Percentiles rank a stretch among this genome's conserved stretches.
These are phyloP conservation scores for Pelagia noctiluca DNA, from an alignment of 30 jellyfish, hydroid and myxozoan genomes.

Conservation along the genomic window DNA sequence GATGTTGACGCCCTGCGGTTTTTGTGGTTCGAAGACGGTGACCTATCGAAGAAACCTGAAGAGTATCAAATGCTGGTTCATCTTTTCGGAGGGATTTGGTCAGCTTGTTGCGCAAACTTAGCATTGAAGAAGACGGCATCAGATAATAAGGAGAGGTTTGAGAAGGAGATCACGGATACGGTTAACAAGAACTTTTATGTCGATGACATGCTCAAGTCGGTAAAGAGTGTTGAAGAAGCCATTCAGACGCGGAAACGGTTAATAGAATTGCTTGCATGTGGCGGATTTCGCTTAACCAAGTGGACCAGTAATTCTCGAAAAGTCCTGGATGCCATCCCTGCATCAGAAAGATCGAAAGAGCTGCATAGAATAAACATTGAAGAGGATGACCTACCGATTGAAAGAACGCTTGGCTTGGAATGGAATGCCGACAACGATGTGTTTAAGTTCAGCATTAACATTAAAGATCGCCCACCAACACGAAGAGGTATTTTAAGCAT, in stretches of 20 bases:
- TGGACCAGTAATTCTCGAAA: slow-evolving; percentile 22
- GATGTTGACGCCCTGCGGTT: slow-evolving; percentile 46
- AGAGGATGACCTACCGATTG: slow-evolving; percentile 36
- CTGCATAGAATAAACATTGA: slow-evolving; percentile 13
- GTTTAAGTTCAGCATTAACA: slow-evolving; percentile 33
- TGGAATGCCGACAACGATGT: slow-evolving; percentile 58
- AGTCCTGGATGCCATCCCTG: slow-evolving; percentile 38
- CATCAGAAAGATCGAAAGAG: slow-evolving; percentile 20
- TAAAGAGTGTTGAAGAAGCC: slow-evolving; percentile 14
- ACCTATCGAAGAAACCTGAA: slow-evolving; percentile 3
- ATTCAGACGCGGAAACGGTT: slow-evolving; percentile 22
- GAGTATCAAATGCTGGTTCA: slow-evolving; percentile 49
- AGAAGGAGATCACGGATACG: background rate
- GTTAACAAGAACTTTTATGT: slow-evolving; percentile 23
- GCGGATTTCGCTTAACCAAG: slow-evolving; percentile 51
- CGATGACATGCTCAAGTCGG: slow-evolving; percentile 38
- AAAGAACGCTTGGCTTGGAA: slow-evolving; percentile 59
- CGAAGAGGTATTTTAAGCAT: slow-evolving; percentile 49
- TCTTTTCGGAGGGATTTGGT: slow-evolving; percentile 30
- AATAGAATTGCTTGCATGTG: slow-evolving; percentile 40
- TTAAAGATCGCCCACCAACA: slow-evolving; percentile 53
- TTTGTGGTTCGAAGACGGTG: slow-evolving; percentile 52
- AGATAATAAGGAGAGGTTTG: slow-evolving; percentile 29
- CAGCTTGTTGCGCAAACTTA: slow-evolving; percentile 36
- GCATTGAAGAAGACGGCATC: slow-evolving; percentile 18